phyloP scores from a whole-genome alignment of 1,140 invertebrate species.

The Elysia chlorotica region DNA sequence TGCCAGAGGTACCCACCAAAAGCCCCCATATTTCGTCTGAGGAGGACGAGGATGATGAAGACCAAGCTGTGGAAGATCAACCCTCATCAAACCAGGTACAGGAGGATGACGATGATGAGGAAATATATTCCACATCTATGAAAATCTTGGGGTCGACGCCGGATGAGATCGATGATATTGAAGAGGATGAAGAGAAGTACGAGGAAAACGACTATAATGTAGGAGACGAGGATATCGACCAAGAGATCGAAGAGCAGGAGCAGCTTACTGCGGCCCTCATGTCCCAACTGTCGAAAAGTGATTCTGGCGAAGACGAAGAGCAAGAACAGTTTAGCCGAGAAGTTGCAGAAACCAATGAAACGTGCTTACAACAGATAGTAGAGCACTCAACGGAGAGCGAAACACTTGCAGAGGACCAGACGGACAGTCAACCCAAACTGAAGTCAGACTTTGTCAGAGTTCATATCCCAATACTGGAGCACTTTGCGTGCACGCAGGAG shows the following conservation, averaged over 20 bases:
- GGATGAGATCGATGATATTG: slow-evolving; percentile 24
- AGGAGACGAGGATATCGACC: slow-evolving; percentile 19
- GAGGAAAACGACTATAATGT: slow-evolving; percentile 3
- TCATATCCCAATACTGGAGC: too few relatives aligned
- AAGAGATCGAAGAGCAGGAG: slow-evolving; percentile 30
- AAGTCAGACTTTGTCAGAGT: too few relatives aligned
- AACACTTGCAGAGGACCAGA: too few relatives aligned
- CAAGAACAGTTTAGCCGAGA: not conserved
- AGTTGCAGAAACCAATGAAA: too few relatives aligned
- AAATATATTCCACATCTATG: slow-evolving; percentile 5
- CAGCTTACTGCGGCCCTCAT: slow-evolving; percentile 26
- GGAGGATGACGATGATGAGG: slow-evolving; percentile 1
- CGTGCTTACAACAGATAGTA: too few relatives aligned
- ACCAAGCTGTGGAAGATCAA: not conserved
- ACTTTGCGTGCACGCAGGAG: too few relatives aligned
- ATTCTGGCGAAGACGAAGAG: not conserved
- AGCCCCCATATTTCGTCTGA: slow-evolving; percentile 14
- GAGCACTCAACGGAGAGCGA: too few relatives aligned
- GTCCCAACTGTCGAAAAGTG: slow-evolving; percentile 14
- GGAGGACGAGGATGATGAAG: slow-evolving; percentile 1
- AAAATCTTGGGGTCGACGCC: slow-evolving; percentile 9
- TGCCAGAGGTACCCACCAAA: slow-evolving; percentile 17
- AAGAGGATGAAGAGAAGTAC: slow-evolving; percentile 5
- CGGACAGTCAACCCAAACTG: too few relatives aligned
- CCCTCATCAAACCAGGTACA: too few relatives aligned